A percentile compares a stretch with the other conserved stretches of the same genome.
Conservation (phyloP, 37 sponge, comb jelly and placozoan species). For the Aphrocallistes beatrix region DNA sequence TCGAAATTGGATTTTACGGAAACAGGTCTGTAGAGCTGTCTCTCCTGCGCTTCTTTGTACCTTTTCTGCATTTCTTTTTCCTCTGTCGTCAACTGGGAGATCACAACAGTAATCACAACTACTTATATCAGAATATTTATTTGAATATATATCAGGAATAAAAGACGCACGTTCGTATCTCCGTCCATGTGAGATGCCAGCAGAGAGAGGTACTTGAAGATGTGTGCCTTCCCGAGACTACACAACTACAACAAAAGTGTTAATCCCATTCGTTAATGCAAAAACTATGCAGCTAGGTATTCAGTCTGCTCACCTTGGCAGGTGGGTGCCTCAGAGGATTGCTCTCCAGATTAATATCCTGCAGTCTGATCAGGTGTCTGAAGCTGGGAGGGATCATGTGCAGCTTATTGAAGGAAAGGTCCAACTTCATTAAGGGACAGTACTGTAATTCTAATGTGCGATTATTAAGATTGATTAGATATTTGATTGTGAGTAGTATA, state of each 20-base stretch:
- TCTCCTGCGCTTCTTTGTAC: background rate
- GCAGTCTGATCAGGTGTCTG: background rate
- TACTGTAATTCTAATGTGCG: background rate
- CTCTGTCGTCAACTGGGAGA: background rate
- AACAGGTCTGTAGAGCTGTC: background rate
- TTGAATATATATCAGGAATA: too few relatives aligned
- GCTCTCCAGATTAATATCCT: background rate
- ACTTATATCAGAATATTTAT: background rate
- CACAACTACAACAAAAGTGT: background rate
- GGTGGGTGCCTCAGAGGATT: background rate
- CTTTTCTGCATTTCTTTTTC: background rate
- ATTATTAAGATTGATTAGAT: background rate
- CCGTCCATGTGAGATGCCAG: background rate
- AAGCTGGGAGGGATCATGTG: background rate
- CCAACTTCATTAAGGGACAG: background rate
- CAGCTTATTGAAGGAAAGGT: constrained; percentile 1
- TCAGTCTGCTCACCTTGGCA: background rate
- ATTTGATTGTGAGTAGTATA: background rate
- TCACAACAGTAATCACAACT: background rate
- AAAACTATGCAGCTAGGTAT: too few relatives aligned
- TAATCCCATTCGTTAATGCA: background rate
- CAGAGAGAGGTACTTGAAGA: constrained; percentile 8
- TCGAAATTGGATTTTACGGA: background rate
- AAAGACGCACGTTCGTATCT: background rate
- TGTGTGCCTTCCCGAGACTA: constrained; percentile 13